Percentiles rank a stretch among this genome's conserved stretches.
Conservation (phyloP, 1,140 invertebrate species). For the Lycorma delicatula region DNA sequence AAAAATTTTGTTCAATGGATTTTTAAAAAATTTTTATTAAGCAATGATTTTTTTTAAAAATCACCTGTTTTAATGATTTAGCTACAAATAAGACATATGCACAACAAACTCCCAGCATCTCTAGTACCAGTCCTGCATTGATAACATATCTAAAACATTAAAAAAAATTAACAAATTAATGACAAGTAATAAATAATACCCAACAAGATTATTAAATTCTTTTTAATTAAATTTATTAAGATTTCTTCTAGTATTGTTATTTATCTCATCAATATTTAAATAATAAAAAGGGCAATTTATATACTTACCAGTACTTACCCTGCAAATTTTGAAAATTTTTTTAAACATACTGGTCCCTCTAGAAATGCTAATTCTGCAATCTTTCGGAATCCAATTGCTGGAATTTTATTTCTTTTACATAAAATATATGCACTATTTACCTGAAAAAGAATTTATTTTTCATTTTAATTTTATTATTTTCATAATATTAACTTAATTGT, state of each 20-base stretch:
- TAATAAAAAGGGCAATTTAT: too few relatives aligned
- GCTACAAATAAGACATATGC: constrained; percentile 93
- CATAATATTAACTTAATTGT: too few relatives aligned
- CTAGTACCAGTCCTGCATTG: constrained; percentile 81
- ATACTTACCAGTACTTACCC: too few relatives aligned
- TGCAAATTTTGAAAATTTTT: constrained; percentile 37
- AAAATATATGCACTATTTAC: constrained; percentile 57
- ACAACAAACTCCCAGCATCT: constrained; percentile 93
- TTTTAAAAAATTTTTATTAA: too few relatives aligned
- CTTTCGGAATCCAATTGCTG: constrained; percentile 60
- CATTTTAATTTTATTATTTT: constrained; percentile 38
- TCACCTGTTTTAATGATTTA: constrained; percentile 63
- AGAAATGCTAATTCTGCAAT: constrained; percentile 63
- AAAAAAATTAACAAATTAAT: too few relatives aligned
- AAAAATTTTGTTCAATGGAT: too few relatives aligned
- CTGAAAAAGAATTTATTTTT: constrained; percentile 30
- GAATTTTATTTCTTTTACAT: constrained; percentile 51
- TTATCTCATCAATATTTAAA: too few relatives aligned
- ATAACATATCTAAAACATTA: constrained; percentile 42
- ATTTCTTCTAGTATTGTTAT: too few relatives aligned
- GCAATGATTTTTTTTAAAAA: constrained; percentile 19
- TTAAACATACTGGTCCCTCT: constrained; percentile 9
- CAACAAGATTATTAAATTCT: too few relatives aligned
- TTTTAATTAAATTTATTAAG: too few relatives aligned
- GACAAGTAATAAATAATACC: too few relatives aligned